phyloP scores from a whole-genome alignment of 2,888 invertebrate species.

The Aporophyla nigra region DNA sequence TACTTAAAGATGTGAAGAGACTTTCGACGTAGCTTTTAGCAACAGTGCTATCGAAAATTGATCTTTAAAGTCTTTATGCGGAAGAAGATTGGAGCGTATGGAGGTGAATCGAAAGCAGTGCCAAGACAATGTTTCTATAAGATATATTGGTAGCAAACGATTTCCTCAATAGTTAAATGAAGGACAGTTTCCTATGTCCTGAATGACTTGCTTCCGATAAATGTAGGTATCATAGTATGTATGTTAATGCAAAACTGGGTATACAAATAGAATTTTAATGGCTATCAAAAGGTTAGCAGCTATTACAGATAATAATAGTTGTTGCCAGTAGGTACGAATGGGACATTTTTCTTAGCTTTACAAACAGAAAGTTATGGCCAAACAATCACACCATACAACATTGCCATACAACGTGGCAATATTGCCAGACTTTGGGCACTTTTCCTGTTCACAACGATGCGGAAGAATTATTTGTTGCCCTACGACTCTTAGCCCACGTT shows the following conservation, averaged over 20 bases:
- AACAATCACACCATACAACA: too few relatives aligned
- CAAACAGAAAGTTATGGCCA: not conserved
- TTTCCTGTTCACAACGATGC: not conserved
- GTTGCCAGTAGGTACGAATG: not conserved
- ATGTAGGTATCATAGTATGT: not conserved
- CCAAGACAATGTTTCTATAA: slow-evolving; percentile 21
- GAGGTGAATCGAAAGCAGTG: slow-evolving; percentile 8
- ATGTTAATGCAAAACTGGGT: not conserved
- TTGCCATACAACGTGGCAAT: not conserved
- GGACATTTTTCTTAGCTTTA: not conserved
- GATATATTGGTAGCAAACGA: not conserved
- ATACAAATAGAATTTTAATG: slow-evolving; percentile 14
- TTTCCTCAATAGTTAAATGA: not conserved
- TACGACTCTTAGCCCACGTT: not conserved
- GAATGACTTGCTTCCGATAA: not conserved
- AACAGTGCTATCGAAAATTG: slow-evolving; percentile 13
- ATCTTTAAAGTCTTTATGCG: slow-evolving; percentile 35
- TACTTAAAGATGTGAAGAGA: slow-evolving; percentile 1
- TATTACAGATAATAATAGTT: not conserved
- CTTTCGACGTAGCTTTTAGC: slow-evolving; percentile 2
- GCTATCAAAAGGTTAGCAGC: not conserved
- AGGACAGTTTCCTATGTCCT: slow-evolving; percentile 1
- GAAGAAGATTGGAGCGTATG: slow-evolving; percentile 17
- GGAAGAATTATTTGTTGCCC: not conserved
- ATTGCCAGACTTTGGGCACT: not conserved